Percentiles rank a stretch among this genome's conserved stretches.
phyloP scores from a whole-genome alignment of 1,140 invertebrate genomes.

The Lasioglossum baleicum region DNA sequence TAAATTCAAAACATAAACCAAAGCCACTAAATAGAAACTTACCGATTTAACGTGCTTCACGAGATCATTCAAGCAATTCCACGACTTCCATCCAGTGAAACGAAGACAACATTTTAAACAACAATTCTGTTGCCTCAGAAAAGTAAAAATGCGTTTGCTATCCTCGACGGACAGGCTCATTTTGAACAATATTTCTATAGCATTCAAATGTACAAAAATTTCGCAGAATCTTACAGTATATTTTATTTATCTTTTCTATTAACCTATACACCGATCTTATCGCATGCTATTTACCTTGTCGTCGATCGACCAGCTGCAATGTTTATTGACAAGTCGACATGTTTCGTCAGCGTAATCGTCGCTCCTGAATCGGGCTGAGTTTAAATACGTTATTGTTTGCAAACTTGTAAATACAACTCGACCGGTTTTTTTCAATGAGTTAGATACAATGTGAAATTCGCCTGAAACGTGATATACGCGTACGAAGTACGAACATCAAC shows the following conservation, averaged over 20 bases:
- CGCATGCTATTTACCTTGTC: no score
- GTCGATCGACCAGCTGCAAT: neutral
- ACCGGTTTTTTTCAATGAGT: neutral
- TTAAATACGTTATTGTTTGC: neutral
- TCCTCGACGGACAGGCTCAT: constrained; percentile 48
- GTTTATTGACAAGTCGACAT: neutral
- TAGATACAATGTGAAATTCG: neutral
- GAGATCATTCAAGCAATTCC: constrained; percentile 76
- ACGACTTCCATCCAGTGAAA: constrained; percentile 75
- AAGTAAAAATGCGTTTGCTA: constrained; percentile 71
- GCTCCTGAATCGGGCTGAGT: neutral
- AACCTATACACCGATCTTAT: neutral
- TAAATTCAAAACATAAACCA: neutral
- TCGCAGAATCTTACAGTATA: neutral
- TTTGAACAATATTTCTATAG: neutral
- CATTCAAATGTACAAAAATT: neutral
- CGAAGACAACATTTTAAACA: constrained; percentile 81
- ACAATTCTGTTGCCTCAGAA: constrained; percentile 75
- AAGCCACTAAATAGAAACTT: constrained; percentile 12
- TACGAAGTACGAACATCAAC: neutral
- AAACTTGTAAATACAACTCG: neutral
- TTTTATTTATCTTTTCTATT: neutral
- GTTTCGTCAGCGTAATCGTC: neutral
- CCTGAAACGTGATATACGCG: neutral
- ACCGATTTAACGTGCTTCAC: constrained; percentile 73